These are phyloP conservation scores for Pyrgus malvae DNA, from an alignment of 2,888 invertebrate species.

Conservation along the genomic window DNA sequence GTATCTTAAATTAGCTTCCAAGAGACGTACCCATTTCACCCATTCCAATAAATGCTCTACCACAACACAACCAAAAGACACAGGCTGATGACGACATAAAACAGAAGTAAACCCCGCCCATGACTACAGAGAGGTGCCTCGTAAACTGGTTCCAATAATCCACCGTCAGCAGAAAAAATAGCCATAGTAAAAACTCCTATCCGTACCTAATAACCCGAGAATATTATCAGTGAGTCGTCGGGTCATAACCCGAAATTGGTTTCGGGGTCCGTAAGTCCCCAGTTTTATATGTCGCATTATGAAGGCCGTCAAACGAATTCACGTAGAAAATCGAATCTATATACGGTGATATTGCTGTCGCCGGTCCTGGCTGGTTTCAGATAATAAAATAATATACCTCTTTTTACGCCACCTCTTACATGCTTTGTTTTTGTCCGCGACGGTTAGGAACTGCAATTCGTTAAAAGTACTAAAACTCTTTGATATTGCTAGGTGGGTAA, in stretches of 20 bases:
- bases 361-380: slow-evolving; percentile 70
- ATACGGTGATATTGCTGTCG: slow-evolving; percentile 79
- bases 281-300: slow-evolving; percentile 83
- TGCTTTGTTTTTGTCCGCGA: slow-evolving; percentile 43
- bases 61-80: slow-evolving; percentile 9
- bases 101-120: slow-evolving; percentile 62
- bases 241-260: slow-evolving; percentile 83
- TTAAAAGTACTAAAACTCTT: no score
- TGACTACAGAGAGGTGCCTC: slow-evolving; percentile 54
- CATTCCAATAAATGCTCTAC: slow-evolving; percentile 24
- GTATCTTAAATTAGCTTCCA: no score
- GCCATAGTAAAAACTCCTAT: slow-evolving; percentile 82
- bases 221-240: slow-evolving; percentile 82
- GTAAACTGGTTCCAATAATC: slow-evolving; percentile 77
- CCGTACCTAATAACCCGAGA: slow-evolving; percentile 82
- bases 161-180: slow-evolving; percentile 78
- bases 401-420: slow-evolving; percentile 60
- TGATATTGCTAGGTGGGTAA: no score
- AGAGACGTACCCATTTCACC: no score
- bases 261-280: slow-evolving; percentile 82
- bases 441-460: no score
- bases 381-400: slow-evolving; percentile 81
- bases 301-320: slow-evolving; percentile 83
- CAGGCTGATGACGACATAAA: slow-evolving; percentile 60
- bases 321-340: slow-evolving; percentile 84